phyloP scores from a whole-genome alignment of 2,113 vertebrate species.

The Phalacrocorax carbo region DNA sequence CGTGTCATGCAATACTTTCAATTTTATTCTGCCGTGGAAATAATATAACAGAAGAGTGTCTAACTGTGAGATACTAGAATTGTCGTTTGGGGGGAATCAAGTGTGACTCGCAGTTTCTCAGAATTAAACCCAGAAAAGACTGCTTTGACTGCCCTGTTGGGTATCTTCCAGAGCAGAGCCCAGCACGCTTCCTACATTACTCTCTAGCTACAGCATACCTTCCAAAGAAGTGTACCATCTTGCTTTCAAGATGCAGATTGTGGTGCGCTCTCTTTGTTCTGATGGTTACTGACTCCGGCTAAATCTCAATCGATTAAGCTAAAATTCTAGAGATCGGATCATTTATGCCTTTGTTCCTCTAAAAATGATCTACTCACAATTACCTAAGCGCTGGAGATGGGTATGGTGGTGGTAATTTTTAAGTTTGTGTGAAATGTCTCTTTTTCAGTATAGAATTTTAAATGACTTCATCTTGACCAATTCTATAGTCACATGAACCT shows the following conservation, averaged over 20 bases:
- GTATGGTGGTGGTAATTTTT: background rate
- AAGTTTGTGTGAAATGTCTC: background rate
- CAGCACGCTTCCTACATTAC: background rate
- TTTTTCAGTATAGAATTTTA: background rate
- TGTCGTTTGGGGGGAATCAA: conserved; percentile 40
- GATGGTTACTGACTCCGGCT: background rate
- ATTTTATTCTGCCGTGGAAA: conserved; percentile 60
- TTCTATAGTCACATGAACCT: background rate
- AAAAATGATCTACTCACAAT: background rate
- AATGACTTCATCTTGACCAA: background rate
- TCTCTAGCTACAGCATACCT: background rate
- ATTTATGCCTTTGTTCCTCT: background rate
- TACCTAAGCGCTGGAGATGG: background rate
- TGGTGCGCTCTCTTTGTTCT: background rate
- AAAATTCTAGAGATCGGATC: background rate
- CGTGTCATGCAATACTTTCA: conserved; percentile 66
- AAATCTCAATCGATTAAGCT: background rate
- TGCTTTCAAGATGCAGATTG: background rate
- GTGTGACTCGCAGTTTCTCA: conserved; percentile 58
- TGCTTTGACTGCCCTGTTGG: conserved; percentile 46
- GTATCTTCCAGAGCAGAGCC: background rate
- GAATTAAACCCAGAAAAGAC: conserved; percentile 54
- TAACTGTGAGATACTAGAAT: conserved; percentile 53
- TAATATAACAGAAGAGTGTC: conserved; percentile 57
- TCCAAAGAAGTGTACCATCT: background rate